Evolutionary conservation across 53 echinoderm and acorn worm genomes (phyloP), one percentile per base, ranked within the genome.

Genomic region (Crossaster papposus): DNA sequence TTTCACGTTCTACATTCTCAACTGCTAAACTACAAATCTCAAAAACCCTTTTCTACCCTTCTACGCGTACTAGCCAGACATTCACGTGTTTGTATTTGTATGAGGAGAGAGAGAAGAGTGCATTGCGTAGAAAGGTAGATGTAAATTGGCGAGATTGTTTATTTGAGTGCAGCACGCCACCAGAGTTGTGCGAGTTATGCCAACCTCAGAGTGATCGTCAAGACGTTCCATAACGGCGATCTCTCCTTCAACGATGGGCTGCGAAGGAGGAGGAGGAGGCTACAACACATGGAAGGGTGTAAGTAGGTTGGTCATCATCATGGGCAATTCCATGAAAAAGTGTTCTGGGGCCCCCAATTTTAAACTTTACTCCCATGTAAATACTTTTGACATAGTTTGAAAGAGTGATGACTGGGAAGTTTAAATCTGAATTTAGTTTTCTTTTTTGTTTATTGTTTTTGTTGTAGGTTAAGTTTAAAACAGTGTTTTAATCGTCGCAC

Each of bases 181-280:
- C 68, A 68, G 20, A 28, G 20, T n/a, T 55, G 80, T 35, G 30
- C 24, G 12, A 12, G 81, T 86, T 31, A 72, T 28, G 80, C 52
- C 80, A 90, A 55, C 91, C 91, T 91, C 51, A 9, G 85, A 44
- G 78, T 64, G 30, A 2, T 91, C 91, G 53, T 91, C 91, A 70
- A 91, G 91, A 65, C 85, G 78, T 68, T 79, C 65, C 78, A 91
- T 85, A 14, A 80, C 93, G 54, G 68, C 81, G 28, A 90, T 87
- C 14, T 73, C 90, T 72, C 90, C 92, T 65, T 91, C 89, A 68
- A 86, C 53, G 78, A 80, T 90, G 35, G 85, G 94, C 70, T 80
- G 94, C 81, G 80, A 9, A 44, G 44, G 89, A 87, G 87, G 94
- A 77, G 80, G 44, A 44, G 44, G 89, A 87, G 87, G 87, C 87